Evolutionary conservation across 1,140 invertebrate species (phyloP).

Genomic region (Drosophila parvula): DNA sequence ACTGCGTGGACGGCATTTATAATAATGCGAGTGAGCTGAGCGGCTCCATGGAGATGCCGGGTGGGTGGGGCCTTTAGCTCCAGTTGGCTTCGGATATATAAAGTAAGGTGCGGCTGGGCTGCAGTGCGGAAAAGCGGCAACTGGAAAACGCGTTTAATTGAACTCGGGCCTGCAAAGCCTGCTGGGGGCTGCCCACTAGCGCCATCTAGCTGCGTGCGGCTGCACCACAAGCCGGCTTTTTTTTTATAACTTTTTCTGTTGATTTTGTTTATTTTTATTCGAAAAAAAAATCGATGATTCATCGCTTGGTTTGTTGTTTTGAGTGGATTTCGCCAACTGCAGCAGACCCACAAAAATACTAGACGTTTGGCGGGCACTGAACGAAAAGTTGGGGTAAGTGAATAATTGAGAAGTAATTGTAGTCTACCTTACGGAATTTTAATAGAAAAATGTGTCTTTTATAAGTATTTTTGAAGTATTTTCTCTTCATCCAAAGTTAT

Average conservation of each 20-base stretch:
- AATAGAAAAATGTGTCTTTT: no score
- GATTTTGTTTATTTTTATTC: slow-evolving; percentile 25
- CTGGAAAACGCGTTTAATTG: slow-evolving; percentile 77
- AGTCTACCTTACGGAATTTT: no score
- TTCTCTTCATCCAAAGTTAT: no score
- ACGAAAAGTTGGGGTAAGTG: not conserved
- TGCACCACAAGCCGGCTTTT: slow-evolving; percentile 64
- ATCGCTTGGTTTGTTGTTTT: slow-evolving; percentile 75
- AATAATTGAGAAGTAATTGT: no score
- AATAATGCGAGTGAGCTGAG: slow-evolving; percentile 62
- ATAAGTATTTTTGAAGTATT: no score
- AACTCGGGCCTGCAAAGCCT: slow-evolving; percentile 36
- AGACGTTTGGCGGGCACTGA: slow-evolving; percentile 61
- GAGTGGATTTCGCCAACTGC: slow-evolving; percentile 64
- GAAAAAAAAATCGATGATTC: slow-evolving; percentile 71
- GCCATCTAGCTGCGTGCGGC: slow-evolving; percentile 77
- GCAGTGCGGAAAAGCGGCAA: slow-evolving; percentile 64
- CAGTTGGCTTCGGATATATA: slow-evolving; percentile 48
- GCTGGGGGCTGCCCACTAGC: slow-evolving; percentile 70
- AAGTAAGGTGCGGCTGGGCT: slow-evolving; percentile 76
- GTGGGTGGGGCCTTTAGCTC: slow-evolving; percentile 35
- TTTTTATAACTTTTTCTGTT: slow-evolving; percentile 39
- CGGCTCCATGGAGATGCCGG: slow-evolving; percentile 6
- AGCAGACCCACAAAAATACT: slow-evolving; percentile 55
- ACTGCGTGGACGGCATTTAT: slow-evolving; percentile 82